Base-by-base conservation (phyloP, 2,113 vertebrate species). In the Thamnaconus septentrionalis region DNA sequence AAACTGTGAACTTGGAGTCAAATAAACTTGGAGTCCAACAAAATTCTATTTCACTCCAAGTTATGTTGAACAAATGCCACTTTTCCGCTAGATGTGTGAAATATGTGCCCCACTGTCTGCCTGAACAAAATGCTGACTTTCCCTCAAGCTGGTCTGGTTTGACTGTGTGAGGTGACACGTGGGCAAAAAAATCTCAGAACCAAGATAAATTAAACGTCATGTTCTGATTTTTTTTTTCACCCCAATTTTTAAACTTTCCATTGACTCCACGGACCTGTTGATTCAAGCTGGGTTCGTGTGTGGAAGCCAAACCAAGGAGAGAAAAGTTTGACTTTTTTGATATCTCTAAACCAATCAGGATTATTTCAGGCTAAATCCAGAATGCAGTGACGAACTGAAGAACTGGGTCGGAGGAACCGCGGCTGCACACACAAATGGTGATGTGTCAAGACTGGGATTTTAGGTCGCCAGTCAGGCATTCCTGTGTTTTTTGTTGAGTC, bases 171-270 rank as follows among this genome's bases (percentile, higher is more conserved):
- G 18, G 18, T 31, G 18, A 31, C 18, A 31, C 18, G 18, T 31
- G 18, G 18, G 18, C 18, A 31, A 31, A 31, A 66, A 54, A 45
- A 66, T 18, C 7, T 61, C 51, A 56, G 42, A 40, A 45, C 46
- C 9, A 46, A 59, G 51, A 52, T 1, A 6, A 61, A 61, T 42
- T 56, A 51, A 61, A 9, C 56, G 49, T 56, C 41, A 57, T 41
- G 49, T 55, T 41, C 9, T 60, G 39, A 60, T 60, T 42, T 53
- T 46, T 31, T 31, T 31, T 31, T 56, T 44, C 11, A n/a, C 41
- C 39, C 12, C 40, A 41, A 53, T 49, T 31, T 43, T 31, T 31
- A 31, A 31, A 31, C 18, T 31, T 45, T 31, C 44, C 9, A 59
- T 40, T 10, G n/a, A 47, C 8, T 11, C 53, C 6, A 40, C 50